Conservation (phyloP, 35 echinoderm and acorn worm species). For the Heliocidaris erythrogramma region DNA sequence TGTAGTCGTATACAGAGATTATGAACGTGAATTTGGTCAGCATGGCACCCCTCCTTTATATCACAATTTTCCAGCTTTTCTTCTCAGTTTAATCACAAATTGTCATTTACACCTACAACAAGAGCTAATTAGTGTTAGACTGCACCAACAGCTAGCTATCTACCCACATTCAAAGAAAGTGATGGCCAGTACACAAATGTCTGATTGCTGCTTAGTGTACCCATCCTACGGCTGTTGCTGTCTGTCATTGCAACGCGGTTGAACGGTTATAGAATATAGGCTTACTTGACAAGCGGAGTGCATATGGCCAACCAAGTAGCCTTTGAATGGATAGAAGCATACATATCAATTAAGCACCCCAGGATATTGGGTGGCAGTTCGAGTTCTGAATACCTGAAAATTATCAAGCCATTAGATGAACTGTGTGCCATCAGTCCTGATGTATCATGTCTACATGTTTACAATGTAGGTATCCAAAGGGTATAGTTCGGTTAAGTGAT, state of each 20-base stretch:
- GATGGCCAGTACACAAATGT: not conserved
- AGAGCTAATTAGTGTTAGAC: not conserved
- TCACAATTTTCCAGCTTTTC: too few relatives aligned
- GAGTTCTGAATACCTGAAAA: constrained; percentile 40
- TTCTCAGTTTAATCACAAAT: too few relatives aligned
- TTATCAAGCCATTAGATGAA: not conserved
- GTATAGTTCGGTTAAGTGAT: not conserved
- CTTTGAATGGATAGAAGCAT: not conserved
- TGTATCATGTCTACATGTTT: not conserved
- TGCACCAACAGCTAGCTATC: not conserved
- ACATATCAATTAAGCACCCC: constrained; percentile 34
- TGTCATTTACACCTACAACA: not conserved
- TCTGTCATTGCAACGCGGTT: not conserved
- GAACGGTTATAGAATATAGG: not conserved
- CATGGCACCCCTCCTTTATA: too few relatives aligned
- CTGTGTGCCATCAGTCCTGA: not conserved
- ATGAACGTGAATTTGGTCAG: too few relatives aligned
- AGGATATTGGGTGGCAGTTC: constrained; percentile 20
- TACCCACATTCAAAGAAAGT: not conserved
- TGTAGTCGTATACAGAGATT: too few relatives aligned
- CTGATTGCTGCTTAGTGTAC: not conserved
- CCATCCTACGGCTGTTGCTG: not conserved
- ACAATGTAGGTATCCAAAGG: not conserved
- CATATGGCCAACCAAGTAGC: not conserved
- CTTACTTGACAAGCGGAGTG: not conserved